Base-by-base conservation (phyloP, 2,113 vertebrate species). In the Hyperopisus bebe region DNA sequence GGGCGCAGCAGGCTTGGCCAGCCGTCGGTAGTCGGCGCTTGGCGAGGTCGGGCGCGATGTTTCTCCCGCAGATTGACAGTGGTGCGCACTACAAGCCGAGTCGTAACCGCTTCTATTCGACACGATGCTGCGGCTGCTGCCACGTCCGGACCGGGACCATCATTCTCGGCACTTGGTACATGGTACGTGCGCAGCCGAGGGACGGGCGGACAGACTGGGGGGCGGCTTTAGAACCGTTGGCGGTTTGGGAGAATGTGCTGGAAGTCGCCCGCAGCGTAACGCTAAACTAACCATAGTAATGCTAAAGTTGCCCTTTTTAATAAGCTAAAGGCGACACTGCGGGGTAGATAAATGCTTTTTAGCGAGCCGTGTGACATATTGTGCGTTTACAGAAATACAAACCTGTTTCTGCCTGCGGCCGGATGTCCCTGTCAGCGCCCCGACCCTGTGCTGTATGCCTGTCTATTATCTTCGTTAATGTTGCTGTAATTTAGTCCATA, bases 121-220 rank as follows among this genome's bases (percentile, higher is more conserved):
- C 97, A 0, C 94, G 97, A 55, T 99, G 98, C 88, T 99, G 98
- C 15, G 98, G 97, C 87, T 99, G 97, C 90, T 99, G 98, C 94
- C 98, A 99, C 91, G 98, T 99, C 92, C 95, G 98, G 91, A 99
- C 97, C 44, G 98, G 98, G 82, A 98, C 98, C 9, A 98, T 99
- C 90, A 97, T 99, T 92, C 94, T 99, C 91, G 98, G 98, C 55
- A 99, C 98, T 82, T 98, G 97, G 97, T 98, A 97, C 93, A 99
- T 99, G 98, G 98, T 99, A 91, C 94, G 98, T 92, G 55, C 0
- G 83, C 31, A 90, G 93, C 88, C 92, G 82, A 92, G 80, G 91
- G 9, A 2, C 58, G 6, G 21, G 0, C 55, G 6, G 24, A 8
- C 58, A 0, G 24, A 10, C 62, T 2, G n/a, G 8, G 35, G 35